A percentile compares a stretch with the other conserved stretches of the same genome.
Evolutionary conservation across 2,113 vertebrate species (phyloP).

Genomic region (Illadopsis cleaveri): DNA sequence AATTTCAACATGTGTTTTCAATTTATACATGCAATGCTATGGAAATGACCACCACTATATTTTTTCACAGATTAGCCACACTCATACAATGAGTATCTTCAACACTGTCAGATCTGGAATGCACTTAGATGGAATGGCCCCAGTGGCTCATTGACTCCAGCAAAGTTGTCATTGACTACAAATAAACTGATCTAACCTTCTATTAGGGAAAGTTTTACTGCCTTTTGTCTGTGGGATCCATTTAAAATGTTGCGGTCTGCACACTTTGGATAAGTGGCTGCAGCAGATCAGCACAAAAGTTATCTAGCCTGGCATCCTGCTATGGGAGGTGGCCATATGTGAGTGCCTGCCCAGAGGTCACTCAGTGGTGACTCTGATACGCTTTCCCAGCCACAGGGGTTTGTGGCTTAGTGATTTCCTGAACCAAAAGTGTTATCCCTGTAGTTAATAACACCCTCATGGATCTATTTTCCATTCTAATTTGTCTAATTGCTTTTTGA

Average conservation of each 20-base stretch:
- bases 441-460: neutral
- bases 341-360: neutral
- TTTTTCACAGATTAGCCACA: neutral
- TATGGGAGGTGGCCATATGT: neutral
- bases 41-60: neutral
- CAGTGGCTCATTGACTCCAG: neutral
- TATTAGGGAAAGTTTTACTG: neutral
- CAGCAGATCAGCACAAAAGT: neutral
- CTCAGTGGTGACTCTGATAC: too few species aligned
- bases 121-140: neutral
- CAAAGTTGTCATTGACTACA: neutral
- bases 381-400: neutral
- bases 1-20: slow-evolving; percentile 22
- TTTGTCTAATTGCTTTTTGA: neutral
- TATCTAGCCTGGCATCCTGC: neutral
- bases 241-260: neutral
- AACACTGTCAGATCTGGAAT: neutral
- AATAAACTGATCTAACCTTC: neutral
- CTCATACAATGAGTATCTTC: neutral
- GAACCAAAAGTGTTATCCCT: neutral
- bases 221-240: neutral
- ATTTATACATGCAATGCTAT: neutral
- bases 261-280: neutral
- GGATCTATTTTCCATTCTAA: neutral
- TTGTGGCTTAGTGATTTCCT: neutral